Percentiles rank a stretch among this genome's conserved stretches.
phyloP scores from a whole-genome alignment of 2,797 vertebrate species.

The Heteromormyrus szaboi region DNA sequence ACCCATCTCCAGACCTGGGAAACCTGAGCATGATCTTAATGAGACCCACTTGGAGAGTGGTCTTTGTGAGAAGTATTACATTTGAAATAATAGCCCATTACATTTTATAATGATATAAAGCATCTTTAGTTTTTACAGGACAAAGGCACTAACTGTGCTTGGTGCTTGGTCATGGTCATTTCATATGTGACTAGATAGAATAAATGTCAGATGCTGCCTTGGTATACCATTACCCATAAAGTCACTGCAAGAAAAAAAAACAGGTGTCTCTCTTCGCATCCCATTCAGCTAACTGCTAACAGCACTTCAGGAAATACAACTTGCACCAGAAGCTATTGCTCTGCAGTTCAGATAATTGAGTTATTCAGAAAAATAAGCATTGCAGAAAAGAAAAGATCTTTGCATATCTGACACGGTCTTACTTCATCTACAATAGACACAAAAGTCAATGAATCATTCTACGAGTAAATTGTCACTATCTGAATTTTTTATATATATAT shows the following conservation, averaged over 20 bases:
- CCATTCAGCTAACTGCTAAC: constrained; percentile 61
- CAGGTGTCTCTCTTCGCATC: constrained; percentile 83
- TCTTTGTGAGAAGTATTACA: constrained; percentile 83
- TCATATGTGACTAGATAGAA: constrained; percentile 85
- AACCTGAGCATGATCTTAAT: constrained; percentile 92
- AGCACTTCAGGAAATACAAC: constrained; percentile 70
- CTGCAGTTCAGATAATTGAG: constrained; percentile 36
- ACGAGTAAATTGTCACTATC: constrained; percentile 47
- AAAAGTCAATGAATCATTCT: constrained; percentile 42
- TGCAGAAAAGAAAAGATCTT: not conserved
- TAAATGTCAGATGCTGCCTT: constrained; percentile 95
- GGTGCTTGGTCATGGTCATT: constrained; percentile 90
- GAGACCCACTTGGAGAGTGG: constrained; percentile 86
- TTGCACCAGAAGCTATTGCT: constrained; percentile 45
- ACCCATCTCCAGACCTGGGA: constrained; percentile 86
- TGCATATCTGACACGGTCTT: not conserved
- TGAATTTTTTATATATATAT: constrained; percentile 57
- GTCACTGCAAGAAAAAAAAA: constrained; percentile 90
- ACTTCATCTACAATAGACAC: constrained; percentile 28
- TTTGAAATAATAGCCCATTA: constrained; percentile 86
- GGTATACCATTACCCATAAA: constrained; percentile 98
- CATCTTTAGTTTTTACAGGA: constrained; percentile 88
- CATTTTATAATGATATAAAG: constrained; percentile 94
- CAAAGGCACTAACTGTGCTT: constrained; percentile 94
- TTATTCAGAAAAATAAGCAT: constrained; percentile 20